Base-by-base conservation (phyloP, 2,797 vertebrate genomes). In the Galagoides demidoff region DNA sequence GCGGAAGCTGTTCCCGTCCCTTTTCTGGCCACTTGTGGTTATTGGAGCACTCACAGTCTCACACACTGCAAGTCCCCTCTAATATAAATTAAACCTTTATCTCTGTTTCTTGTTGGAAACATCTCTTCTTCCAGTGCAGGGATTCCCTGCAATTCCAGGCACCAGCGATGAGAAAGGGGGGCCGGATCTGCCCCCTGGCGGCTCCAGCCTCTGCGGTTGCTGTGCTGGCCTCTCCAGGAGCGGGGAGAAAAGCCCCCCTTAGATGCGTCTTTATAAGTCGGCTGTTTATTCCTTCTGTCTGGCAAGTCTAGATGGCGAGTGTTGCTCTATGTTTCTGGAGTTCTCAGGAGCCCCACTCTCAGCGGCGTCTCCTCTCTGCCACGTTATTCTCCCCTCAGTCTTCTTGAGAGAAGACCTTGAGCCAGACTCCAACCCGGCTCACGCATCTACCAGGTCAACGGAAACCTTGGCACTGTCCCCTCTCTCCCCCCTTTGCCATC, bases 361-460 rank as follows among this genome's bases (percentile, higher is more conserved):
- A 2, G 7, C 3, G 11, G 14, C 1, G 25, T 19, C 19, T 2
- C 5, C 29, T 73, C 27, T 14, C 45, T 4, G 43, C 16, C 5
- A 1, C 3, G 0, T 19, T 23, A 0, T 16, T 34, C 49, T 19
- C 68, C 16, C 45, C 22, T 14, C 25, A 3, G 14, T 6, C 23
- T 22, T 25, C 49, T 29, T 37, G 55, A 83, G 61, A 74, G 45
- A 66, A 11, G 74, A n/a, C 45, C 45, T 10, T 27, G 23, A 43
- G 10, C 27, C 0, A 1, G 39, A 20, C 34, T 37, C 10, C 27
- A 5, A 6, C 52, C 11, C 70, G 0, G 59, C 19, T 61, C 27
- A 17, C 19, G 27, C 11, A 16, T 49, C 25, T 52, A 57, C 4
- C 34, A 37, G 85, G 27, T 43, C 23, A 27, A 6, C 4, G 5